These are phyloP conservation scores for Tetheella fluctuosa DNA, from an alignment of 2,888 invertebrate genomes.

Conservation along the genomic window DNA sequence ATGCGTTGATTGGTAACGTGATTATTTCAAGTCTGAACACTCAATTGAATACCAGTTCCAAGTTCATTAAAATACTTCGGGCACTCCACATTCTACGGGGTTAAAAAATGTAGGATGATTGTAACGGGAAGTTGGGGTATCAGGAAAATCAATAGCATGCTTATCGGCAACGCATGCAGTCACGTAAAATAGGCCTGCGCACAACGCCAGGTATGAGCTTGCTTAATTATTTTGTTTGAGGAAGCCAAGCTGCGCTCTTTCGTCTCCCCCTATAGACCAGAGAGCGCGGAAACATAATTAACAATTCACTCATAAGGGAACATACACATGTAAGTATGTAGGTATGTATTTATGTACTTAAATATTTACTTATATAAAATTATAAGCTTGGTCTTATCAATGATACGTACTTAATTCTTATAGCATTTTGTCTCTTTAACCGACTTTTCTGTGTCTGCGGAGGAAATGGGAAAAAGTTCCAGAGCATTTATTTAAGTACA, in stretches of 20 bases:
- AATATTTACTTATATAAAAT: background rate
- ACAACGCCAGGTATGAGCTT: constrained; percentile 25
- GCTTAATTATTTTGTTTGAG: constrained; percentile 44
- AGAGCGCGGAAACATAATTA: constrained; percentile 2
- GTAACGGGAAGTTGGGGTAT: constrained; percentile 44
- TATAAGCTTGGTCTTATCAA: background rate
- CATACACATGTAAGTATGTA: background rate
- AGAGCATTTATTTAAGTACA: constrained; percentile 36
- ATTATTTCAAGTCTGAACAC: background rate
- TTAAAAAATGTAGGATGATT: constrained; percentile 39
- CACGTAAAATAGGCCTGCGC: constrained; percentile 50
- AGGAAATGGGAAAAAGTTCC: constrained; percentile 42
- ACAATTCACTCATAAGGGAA: constrained; percentile 6
- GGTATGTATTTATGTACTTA: background rate
- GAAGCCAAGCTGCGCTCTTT: constrained; percentile 17
- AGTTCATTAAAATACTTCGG: constrained; percentile 10
- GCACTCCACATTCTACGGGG: constrained; percentile 23
- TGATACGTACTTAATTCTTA: background rate
- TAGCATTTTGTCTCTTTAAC: constrained; percentile 7
- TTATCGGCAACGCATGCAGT: constrained; percentile 59
- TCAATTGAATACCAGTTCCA: background rate
- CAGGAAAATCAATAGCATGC: constrained; percentile 59
- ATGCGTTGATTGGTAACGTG: background rate
- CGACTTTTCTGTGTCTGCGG: constrained; percentile 22
- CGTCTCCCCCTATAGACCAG: background rate